Evolutionary conservation across 2,888 invertebrate genomes (phyloP).

Genomic region (Chalcosyrphus nemorum): DNA sequence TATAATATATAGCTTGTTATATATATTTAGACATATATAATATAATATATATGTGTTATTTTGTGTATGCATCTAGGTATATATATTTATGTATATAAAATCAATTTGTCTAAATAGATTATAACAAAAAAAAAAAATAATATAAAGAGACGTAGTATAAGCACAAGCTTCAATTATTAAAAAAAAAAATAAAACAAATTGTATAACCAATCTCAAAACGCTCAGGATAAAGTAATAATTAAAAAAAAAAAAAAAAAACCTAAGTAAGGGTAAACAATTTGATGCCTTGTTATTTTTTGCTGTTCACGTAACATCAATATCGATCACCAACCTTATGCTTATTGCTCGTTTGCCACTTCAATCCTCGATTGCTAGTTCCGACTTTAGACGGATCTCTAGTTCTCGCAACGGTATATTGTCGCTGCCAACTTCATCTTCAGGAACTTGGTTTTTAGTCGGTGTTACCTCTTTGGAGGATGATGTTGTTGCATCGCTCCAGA

Average conservation of each 20-base stretch:
- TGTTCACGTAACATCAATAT: slow-evolving; percentile 62
- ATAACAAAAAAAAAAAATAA: slow-evolving; percentile 54
- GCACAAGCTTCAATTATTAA: slow-evolving; percentile 66
- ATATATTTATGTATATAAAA: slow-evolving; percentile 57
- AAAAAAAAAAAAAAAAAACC: slow-evolving; percentile 30
- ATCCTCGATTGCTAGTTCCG: slow-evolving; percentile 83
- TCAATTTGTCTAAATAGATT: slow-evolving; percentile 71
- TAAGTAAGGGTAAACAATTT: slow-evolving; percentile 59
- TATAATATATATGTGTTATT: slow-evolving; percentile 70
- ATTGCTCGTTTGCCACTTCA: slow-evolving; percentile 37
- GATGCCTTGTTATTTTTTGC: slow-evolving; percentile 47
- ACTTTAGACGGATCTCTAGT: slow-evolving; percentile 86
- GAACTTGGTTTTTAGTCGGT: slow-evolving; percentile 73
- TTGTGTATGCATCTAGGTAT: slow-evolving; percentile 65
- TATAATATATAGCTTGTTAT: slow-evolving; percentile 71
- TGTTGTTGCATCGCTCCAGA: slow-evolving; percentile 75
- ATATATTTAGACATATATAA: slow-evolving; percentile 68
- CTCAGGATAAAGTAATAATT: slow-evolving; percentile 49
- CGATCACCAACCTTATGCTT: slow-evolving; percentile 70
- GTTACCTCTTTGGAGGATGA: slow-evolving; percentile 73
- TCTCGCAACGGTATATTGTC: slow-evolving; percentile 86
- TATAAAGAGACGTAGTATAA: slow-evolving; percentile 63
- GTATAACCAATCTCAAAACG: slow-evolving; percentile 71
- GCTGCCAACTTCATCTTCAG: slow-evolving; percentile 82
- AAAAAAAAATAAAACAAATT: slow-evolving; percentile 56